phyloP scores from a whole-genome alignment of 2,888 invertebrate species.

The Diadegma fenestrale region DNA sequence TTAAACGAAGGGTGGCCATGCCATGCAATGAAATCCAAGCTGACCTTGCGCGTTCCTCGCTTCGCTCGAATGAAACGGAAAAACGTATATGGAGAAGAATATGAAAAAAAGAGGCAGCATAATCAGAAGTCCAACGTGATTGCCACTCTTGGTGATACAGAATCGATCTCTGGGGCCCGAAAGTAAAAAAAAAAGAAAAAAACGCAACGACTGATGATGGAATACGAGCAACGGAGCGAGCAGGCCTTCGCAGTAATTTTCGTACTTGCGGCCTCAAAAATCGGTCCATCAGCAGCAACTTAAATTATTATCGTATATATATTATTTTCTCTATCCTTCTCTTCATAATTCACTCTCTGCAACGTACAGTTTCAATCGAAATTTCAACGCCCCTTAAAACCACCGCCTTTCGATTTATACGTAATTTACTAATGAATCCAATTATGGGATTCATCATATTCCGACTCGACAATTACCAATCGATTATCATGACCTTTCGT shows the following conservation, averaged over 20 bases:
- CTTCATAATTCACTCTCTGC: neutral
- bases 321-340: slow-evolving; percentile 13
- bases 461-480: slow-evolving; percentile 35
- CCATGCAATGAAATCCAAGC: slow-evolving; percentile 54
- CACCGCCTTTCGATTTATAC: neutral
- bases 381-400: slow-evolving; percentile 22
- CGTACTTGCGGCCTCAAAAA: slow-evolving; percentile 54
- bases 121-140: slow-evolving; percentile 39
- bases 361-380: neutral
- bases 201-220: neutral
- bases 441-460: slow-evolving; percentile 34
- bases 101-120: slow-evolving; percentile 29
- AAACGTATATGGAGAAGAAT: slow-evolving; percentile 28
- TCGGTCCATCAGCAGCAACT: slow-evolving; percentile 27
- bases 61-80: slow-evolving; percentile 44
- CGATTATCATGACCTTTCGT: neutral
- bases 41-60: slow-evolving; percentile 53
- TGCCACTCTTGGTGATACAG: slow-evolving; percentile 46
- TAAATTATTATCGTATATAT: slow-evolving; percentile 35
- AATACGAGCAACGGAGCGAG: slow-evolving; percentile 33
- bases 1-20: slow-evolving; percentile 63
- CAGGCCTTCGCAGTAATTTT: slow-evolving; percentile 50
- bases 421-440: slow-evolving; percentile 48
- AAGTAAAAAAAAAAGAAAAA: neutral
- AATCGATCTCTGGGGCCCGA: slow-evolving; percentile 52